Percentiles rank a stretch among this genome's conserved stretches.
Conservation (phyloP, 2,113 vertebrate species). For the Mesocricetus auratus region DNA sequence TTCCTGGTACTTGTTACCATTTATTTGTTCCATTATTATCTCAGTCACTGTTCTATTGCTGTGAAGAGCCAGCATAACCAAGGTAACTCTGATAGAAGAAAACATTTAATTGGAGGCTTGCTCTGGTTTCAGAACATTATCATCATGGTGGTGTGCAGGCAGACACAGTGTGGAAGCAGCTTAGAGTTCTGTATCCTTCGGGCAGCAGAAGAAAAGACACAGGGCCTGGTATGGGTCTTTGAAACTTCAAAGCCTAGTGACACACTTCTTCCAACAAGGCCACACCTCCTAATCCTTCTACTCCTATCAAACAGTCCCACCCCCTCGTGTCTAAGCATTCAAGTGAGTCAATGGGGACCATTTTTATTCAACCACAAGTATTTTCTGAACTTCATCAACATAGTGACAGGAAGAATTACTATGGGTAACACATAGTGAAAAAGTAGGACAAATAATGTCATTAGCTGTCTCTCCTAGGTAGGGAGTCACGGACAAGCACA, state of each 20-base stretch:
- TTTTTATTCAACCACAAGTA: neutral
- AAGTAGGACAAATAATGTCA: neutral
- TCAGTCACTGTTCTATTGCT: neutral
- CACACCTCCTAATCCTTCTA: neutral
- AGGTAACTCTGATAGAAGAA: neutral
- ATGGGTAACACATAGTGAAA: neutral
- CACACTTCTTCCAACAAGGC: neutral
- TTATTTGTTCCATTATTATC: neutral
- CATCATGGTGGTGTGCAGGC: neutral
- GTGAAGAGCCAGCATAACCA: neutral
- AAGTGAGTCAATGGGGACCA: no score
- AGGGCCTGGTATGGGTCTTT: neutral
- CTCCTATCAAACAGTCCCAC: neutral
- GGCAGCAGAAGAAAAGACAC: neutral
- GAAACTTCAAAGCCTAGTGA: neutral
- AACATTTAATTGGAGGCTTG: neutral
- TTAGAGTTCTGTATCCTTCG: neutral
- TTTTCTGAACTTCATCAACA: constrained; percentile 31
- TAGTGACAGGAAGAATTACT: neutral
- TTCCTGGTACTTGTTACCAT: neutral
- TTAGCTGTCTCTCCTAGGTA: neutral
- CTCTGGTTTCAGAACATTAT: neutral
- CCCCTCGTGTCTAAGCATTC: neutral
- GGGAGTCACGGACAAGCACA: neutral
- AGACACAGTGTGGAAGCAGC: neutral